These are phyloP conservation scores for Automeris io DNA, from an alignment of 2,888 invertebrate species.

Conservation along the genomic window DNA sequence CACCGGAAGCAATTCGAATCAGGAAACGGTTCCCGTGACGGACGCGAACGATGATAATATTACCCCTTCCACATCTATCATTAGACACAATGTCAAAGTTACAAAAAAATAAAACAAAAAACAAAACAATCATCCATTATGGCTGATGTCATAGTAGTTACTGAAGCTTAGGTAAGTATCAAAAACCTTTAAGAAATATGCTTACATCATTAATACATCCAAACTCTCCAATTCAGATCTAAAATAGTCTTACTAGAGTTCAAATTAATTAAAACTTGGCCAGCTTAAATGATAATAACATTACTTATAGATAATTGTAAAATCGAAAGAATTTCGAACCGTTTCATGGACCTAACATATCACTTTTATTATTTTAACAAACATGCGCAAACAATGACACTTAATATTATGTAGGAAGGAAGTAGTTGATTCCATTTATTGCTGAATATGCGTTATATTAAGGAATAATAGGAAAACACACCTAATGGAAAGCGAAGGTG, in stretches of 20 bases:
- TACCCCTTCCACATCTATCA: conserved; percentile 41
- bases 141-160: conserved; percentile 2
- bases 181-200: not conserved
- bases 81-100: conserved; percentile 46
- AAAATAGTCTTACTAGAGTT: too few species aligned
- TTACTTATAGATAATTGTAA: too few species aligned
- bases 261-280: too few species aligned
- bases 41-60: conserved; percentile 36
- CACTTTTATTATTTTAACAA: too few species aligned
- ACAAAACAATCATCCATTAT: conserved; percentile 22
- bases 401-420: too few species aligned
- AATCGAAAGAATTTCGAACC: too few species aligned
- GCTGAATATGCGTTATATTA: too few species aligned
- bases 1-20: conserved; percentile 51
- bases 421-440: too few species aligned
- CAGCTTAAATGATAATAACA: too few species aligned
- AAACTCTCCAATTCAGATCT: not conserved
- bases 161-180: not conserved
- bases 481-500: too few species aligned
- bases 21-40: conserved; percentile 49
- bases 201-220: not conserved
- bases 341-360: too few species aligned
- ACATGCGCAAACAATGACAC: too few species aligned
- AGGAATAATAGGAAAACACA: not conserved
- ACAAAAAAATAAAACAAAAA: conserved; percentile 21